Evolutionary conservation across 2,888 invertebrate genomes (phyloP), one percentile per base, ranked within the genome.

Genomic region (Scaptomyza caliginosa): DNA sequence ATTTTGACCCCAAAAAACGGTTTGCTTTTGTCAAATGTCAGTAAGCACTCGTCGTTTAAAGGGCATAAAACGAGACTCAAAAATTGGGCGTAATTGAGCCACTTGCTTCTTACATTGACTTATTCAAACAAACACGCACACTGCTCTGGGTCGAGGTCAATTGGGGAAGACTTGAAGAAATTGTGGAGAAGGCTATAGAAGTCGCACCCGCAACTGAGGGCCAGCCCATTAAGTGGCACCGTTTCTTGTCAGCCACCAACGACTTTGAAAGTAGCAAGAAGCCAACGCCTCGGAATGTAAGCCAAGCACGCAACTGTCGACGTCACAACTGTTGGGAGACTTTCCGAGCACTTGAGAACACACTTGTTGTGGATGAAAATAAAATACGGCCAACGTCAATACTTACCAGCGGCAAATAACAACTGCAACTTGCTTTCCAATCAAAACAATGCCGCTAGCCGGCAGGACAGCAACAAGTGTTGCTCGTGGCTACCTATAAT

Each of bases 61-160:
- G 48, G 63, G 59, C 52, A 58, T 51, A 57, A 51, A 48, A 50
- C 46, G 48, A 39, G 50, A 42, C 19, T 36, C 21, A 42, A 59
- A 34, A 65, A 59, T 69, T 46, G 55, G 68, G 42, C 49, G 51
- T 48, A 65, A 62, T 57, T 63, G 60, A 60, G 42, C 19, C 51
- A 68, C 57, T 68, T 68, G 52, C 52, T 68, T 28, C 54, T 28
- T 10, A 13, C 45, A 66, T 55, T 71, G 71, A 76, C 64, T 69
- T 62, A 75, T 74, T 69, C 49, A 51, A 16, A 51, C 23, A 73
- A 77, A 63, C 84, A 84, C 80, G 80, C 80, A 84, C 69, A 68
- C 40, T 34, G 2, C 56, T 52, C 54, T 74, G 70, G 80, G 80
- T 84, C 80, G 82, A 81, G 80, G 85, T 81, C 85, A 78, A 73